phyloP scores from a whole-genome alignment of 2,888 invertebrate genomes.

The Caenorhabditis sp. region DNA sequence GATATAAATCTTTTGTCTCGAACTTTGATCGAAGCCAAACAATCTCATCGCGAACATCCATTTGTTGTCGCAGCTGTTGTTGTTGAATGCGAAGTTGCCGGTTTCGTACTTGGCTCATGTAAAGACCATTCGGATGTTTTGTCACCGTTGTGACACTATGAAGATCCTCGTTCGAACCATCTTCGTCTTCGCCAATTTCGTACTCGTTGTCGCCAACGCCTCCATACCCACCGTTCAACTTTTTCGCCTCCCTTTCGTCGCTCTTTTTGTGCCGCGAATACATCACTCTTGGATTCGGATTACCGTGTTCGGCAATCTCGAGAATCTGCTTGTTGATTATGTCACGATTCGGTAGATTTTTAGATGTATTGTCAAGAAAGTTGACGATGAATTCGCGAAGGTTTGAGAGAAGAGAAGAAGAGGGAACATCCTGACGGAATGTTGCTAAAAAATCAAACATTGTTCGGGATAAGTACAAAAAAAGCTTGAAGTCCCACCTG shows the following conservation, averaged over 20 bases:
- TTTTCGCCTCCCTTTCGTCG: background rate
- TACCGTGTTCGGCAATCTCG: background rate
- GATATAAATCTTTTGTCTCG: conserved; percentile 14
- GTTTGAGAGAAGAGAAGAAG: conserved; percentile 18
- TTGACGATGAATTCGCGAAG: background rate
- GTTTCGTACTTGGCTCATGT: too few relatives aligned
- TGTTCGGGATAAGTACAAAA: background rate
- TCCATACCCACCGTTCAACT: background rate
- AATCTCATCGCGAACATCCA: conserved; percentile 11
- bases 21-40: conserved; percentile 16
- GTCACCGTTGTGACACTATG: background rate
- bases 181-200: too few relatives aligned
- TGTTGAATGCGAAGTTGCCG: too few relatives aligned
- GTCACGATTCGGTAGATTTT: background rate
- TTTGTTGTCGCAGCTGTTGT: background rate
- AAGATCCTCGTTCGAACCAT: background rate
- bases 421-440: conserved; percentile 26
- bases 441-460: conserved; percentile 11
- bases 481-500: too few relatives aligned
- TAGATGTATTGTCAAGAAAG: background rate
- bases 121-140: background rate
- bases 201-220: too few relatives aligned
- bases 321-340: background rate
- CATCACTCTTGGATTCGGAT: conserved; percentile 2
- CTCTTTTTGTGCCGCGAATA: background rate